Percentiles rank a stretch among this genome's conserved stretches.
Evolutionary conservation across 2,113 vertebrate genomes (phyloP).

Genomic region (Carassius carassius): DNA sequence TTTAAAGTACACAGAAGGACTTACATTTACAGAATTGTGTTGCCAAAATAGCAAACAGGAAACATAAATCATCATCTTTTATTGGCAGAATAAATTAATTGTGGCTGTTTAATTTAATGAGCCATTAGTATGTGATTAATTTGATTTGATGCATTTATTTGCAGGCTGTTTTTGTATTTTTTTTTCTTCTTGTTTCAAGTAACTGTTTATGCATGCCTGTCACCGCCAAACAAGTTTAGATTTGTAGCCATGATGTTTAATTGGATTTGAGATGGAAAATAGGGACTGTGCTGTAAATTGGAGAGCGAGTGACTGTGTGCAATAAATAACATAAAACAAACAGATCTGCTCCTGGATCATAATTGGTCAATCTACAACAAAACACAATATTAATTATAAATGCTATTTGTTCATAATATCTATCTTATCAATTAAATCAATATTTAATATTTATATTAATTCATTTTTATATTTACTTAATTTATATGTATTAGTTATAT

Average conservation of each 20-base stretch:
- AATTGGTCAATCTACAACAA: not conserved
- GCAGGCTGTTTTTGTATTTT: slow-evolving; percentile 30
- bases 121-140: slow-evolving; percentile 41
- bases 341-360: not conserved
- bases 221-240: slow-evolving; percentile 16
- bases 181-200: slow-evolving; percentile 21
- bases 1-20: not conserved
- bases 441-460: too few species aligned
- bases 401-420: too few species aligned
- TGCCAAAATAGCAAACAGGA: not conserved
- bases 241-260: slow-evolving; percentile 36
- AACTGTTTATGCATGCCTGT: not conserved
- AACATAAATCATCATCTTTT: slow-evolving; percentile 8
- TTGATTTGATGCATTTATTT: slow-evolving; percentile 39
- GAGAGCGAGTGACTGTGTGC: not conserved
- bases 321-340: not conserved
- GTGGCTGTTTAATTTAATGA: slow-evolving; percentile 31
- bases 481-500: too few species aligned
- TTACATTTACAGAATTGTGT: slow-evolving; percentile 6
- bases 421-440: too few species aligned
- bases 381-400: not conserved
- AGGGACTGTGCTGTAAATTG: not conserved
- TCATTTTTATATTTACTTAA: too few species aligned
- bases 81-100: slow-evolving; percentile 32
- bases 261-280: slow-evolving; percentile 29